Base-by-base conservation (phyloP, 2,797 vertebrate species). In the Clarias pachynema region DNA sequence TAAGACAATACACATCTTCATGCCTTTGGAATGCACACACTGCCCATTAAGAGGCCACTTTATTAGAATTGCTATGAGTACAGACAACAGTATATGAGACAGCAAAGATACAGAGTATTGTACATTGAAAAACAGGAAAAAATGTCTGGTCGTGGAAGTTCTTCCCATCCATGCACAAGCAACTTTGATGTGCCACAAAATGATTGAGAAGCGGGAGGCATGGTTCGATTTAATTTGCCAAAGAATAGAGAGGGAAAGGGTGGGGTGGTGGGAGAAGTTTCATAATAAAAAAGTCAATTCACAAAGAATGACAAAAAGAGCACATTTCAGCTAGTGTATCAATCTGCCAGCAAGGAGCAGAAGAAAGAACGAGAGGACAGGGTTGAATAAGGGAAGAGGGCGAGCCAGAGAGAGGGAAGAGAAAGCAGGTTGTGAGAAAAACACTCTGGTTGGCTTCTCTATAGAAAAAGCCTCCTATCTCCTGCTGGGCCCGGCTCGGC, bases 131-230 rank as follows among this genome's bases (percentile, higher is more conserved):
- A 93, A 86, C n/a, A 29, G 56, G 5, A 68, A 92, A 93, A 92
- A 93, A 93, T 93, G 91, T 94, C 92, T 93, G 86, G 62, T 93
- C 90, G 81, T 34, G 63, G 87, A 87, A 91, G 92, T 89, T 91
- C 92, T 91, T 93, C 83, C 89, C 88, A 82, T 92, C 90, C 88
- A 92, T 92, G 92, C 89, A 87, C 85, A 86, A 92, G 89, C 88
- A 90, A 94, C 94, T 95, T 94, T 94, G 93, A 94, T 94, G 92
- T 94, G 92, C 90, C 70, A 92, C 91, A 91, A 93, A 91, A 95
- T 95, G 94, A 95, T 89, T 91, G 93, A 93, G 92, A 95, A 93
- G 95, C 92, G 93, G 94, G 92, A 92, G 44, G 83, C 84, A 66
- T 85, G 89, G 91, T 89, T 92, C 86, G 87, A 89, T 93, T 94